These are phyloP conservation scores for Alviniconcha marisindica DNA, from an alignment of 1,140 invertebrate species.

Conservation along the genomic window DNA sequence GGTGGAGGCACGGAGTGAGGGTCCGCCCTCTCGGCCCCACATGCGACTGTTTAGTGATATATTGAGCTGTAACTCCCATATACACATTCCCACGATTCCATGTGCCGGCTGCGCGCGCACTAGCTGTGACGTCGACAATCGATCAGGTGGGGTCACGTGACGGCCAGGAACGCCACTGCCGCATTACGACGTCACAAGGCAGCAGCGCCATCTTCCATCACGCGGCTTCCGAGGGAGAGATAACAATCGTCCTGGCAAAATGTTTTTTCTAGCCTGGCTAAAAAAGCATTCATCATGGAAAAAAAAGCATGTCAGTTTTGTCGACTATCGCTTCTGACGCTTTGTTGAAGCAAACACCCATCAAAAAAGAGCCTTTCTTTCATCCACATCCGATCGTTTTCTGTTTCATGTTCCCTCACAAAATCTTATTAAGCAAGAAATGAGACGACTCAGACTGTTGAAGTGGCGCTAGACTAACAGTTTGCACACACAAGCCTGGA, in stretches of 20 bases:
- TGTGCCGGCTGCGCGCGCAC: conserved; percentile 19
- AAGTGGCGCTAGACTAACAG: too few relatives aligned
- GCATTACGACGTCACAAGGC: conserved; percentile 25
- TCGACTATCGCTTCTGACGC: neutral
- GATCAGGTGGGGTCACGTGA: conserved; percentile 37
- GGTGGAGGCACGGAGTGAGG: too few relatives aligned
- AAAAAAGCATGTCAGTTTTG: conserved; percentile 12
- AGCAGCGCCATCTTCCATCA: conserved; percentile 36
- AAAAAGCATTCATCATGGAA: neutral
- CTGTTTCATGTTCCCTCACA: too few relatives aligned
- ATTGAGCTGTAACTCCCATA: conserved; percentile 20
- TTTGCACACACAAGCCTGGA: too few relatives aligned
- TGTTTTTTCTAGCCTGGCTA: neutral
- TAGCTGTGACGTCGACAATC: conserved; percentile 29
- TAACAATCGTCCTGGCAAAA: conserved; percentile 16
- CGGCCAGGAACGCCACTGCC: conserved; percentile 20
- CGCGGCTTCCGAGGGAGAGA: conserved; percentile 2
- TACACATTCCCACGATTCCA: conserved; percentile 1
- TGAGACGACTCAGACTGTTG: too few relatives aligned
- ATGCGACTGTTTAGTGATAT: neutral
- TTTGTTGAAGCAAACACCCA: neutral
- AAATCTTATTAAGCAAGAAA: too few relatives aligned
- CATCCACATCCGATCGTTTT: neutral
- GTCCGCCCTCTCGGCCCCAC: too few relatives aligned
- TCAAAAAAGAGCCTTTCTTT: neutral